Evolutionary conservation across 2,113 vertebrate genomes (phyloP).

Genomic region (Vimba vimba): DNA sequence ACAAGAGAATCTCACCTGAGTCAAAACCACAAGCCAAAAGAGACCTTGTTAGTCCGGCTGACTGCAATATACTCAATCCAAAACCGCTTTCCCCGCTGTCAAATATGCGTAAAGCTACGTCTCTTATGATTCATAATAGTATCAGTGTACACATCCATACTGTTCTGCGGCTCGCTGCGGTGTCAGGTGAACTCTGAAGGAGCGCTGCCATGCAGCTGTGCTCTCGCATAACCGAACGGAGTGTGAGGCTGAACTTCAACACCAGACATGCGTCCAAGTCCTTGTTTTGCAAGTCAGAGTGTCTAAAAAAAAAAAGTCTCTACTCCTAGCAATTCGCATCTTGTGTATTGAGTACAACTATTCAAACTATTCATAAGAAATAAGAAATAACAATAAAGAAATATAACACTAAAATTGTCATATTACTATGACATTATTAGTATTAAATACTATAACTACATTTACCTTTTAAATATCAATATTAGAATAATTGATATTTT

Average conservation of each 20-base stretch:
- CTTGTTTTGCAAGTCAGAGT: constrained; percentile 18
- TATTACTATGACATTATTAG: too few species aligned
- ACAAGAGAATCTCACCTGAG: constrained; percentile 18
- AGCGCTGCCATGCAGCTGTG: constrained; percentile 25
- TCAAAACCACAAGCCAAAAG: constrained; percentile 30
- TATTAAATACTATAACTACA: too few species aligned
- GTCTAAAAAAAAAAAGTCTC: neutral
- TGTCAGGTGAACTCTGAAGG: neutral
- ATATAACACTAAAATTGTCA: too few species aligned
- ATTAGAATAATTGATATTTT: too few species aligned
- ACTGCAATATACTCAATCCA: neutral
- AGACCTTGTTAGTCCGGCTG: constrained; percentile 30
- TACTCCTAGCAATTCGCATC: neutral
- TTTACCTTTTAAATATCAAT: too few species aligned
- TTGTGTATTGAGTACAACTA: neutral
- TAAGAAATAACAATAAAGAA: too few species aligned
- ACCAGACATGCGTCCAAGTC: constrained; percentile 16
- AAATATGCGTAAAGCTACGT: constrained; percentile 23
- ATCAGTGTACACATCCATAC: constrained; percentile 36
- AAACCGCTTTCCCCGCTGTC: constrained; percentile 25
- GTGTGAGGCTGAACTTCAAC: constrained; percentile 28
- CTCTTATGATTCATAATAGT: constrained; percentile 38
- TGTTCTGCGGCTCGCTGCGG: neutral
- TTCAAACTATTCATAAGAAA: too few species aligned
- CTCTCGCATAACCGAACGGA: constrained; percentile 25